Percentiles rank a stretch among this genome's conserved stretches.
Conservation (phyloP, 2,888 invertebrate species). For the Dyspetes luteomarginatus region DNA sequence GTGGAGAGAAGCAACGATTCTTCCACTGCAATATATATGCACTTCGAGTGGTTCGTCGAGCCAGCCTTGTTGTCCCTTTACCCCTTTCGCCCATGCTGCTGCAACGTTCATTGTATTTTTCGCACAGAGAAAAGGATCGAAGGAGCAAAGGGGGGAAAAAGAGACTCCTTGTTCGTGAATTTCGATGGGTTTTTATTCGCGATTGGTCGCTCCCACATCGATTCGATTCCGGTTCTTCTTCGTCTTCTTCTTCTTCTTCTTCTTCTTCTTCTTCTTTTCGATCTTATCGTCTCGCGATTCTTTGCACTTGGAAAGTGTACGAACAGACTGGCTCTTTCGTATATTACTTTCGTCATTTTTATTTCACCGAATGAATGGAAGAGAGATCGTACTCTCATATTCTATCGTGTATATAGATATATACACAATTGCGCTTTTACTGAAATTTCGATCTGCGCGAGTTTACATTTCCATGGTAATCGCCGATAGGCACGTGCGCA, state of each 20-base stretch:
- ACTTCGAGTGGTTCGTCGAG: slow-evolving; percentile 19
- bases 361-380: slow-evolving; percentile 21
- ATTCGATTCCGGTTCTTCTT: slow-evolving; percentile 53
- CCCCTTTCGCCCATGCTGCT: neutral
- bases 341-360: slow-evolving; percentile 39
- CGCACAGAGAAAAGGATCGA: slow-evolving; percentile 1
- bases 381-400: slow-evolving; percentile 15
- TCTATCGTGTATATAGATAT: neutral
- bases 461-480: slow-evolving; percentile 52
- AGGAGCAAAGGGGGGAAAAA: neutral
- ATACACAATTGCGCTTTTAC: slow-evolving; percentile 9
- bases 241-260: neutral
- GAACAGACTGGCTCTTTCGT: neutral
- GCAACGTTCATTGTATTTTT: neutral
- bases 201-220: slow-evolving; percentile 35
- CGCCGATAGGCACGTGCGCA: slow-evolving; percentile 14
- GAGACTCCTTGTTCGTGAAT: slow-evolving; percentile 41
- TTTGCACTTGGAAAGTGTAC: slow-evolving; percentile 6
- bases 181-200: slow-evolving; percentile 54
- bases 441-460: slow-evolving; percentile 39
- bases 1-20: slow-evolving; percentile 38
- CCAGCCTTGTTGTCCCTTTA: neutral
- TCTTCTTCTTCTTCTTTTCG: neutral
- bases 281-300: slow-evolving; percentile 13
- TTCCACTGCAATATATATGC: slow-evolving; percentile 17